phyloP scores from a whole-genome alignment of 2,888 invertebrate genomes.

The Mythimna pallens region DNA sequence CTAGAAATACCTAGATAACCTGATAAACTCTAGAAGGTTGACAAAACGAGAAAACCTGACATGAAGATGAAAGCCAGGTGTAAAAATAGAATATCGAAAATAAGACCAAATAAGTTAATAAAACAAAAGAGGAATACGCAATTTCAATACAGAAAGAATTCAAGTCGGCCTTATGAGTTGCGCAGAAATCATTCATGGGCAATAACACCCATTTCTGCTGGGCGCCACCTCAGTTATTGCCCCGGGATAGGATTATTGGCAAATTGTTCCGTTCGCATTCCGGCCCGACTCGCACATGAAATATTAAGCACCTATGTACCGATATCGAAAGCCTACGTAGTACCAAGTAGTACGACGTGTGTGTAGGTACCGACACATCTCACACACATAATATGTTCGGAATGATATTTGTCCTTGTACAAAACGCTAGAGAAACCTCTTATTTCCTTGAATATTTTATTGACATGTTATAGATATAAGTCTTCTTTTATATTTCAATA shows the following conservation, averaged over 20 bases:
- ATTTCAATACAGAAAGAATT: conserved; percentile 78
- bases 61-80: conserved; percentile 25
- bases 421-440: conserved; percentile 43
- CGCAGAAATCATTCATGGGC: conserved; percentile 86
- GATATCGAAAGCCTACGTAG: conserved; percentile 62
- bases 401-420: conserved; percentile 56
- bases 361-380: conserved; percentile 39
- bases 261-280: conserved; percentile 89
- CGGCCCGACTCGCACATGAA: conserved; percentile 84
- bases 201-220: conserved; percentile 86
- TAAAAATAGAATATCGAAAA: conserved; percentile 54
- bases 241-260: conserved; percentile 88
- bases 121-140: conserved; percentile 70
- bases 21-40: background rate
- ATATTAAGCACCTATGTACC: conserved; percentile 85
- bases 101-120: conserved; percentile 64
- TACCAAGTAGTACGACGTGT: conserved; percentile 27
- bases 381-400: conserved; percentile 49
- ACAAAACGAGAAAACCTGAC: conserved; percentile 8
- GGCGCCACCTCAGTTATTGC: conserved; percentile 87
- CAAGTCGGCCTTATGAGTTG: conserved; percentile 76
- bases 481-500: conserved; percentile 42
- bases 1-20: background rate
- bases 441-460: conserved; percentile 46
- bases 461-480: conserved; percentile 24